Base-by-base conservation (phyloP, 2,113 vertebrate species). In the Excalfactoria chinensis region DNA sequence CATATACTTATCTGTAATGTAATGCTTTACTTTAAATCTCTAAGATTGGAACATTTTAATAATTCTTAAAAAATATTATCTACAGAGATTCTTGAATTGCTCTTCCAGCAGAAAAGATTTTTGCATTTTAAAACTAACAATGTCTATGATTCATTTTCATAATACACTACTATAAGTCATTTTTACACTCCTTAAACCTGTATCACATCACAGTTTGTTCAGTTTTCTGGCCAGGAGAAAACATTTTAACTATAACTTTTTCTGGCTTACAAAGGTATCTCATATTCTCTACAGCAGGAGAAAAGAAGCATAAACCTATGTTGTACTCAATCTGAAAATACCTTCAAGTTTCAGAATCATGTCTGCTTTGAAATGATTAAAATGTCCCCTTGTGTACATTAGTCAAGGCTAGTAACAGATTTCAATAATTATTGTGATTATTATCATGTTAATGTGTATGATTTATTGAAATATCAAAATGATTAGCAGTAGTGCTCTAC, bases 71-170 rank as follows among this genome's bases (percentile, higher is more conserved):
- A 59, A 28, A 21, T 21, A 41, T 69, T 78, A 22, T 2, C 14
- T 46, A 2, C 23, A 60, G 9, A 81, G n/a, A 53, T 87, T 75
- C 62, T 44, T 66, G 15, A 76, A 41, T 44, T 58, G 1, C 63
- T 76, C 17, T 89, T 88, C 76, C 37, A 76, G 13, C 9, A 86
- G 28, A 93, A 78, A 18, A 71, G 6, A 1, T 0, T 28, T 75
- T 78, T 94, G 25, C 3, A 41, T 92, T 93, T 96, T 58, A 66
- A 68, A 93, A 23, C 26, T 70, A 59, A n/a, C 19, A 43, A 21
- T 20, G 10, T 8, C 21, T 53, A 30, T 34, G 8, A 30, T 63
- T 78, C 37, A 68, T 72, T 37, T 13, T 25, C 8, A 32, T 28
- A 79, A 48, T 30, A 55, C 23, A 4, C 3, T 66, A 8, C 28